Evolutionary conservation across 1,140 invertebrate genomes (phyloP), one percentile per base, ranked within the genome.

Genomic region (Drosophila pandora): DNA sequence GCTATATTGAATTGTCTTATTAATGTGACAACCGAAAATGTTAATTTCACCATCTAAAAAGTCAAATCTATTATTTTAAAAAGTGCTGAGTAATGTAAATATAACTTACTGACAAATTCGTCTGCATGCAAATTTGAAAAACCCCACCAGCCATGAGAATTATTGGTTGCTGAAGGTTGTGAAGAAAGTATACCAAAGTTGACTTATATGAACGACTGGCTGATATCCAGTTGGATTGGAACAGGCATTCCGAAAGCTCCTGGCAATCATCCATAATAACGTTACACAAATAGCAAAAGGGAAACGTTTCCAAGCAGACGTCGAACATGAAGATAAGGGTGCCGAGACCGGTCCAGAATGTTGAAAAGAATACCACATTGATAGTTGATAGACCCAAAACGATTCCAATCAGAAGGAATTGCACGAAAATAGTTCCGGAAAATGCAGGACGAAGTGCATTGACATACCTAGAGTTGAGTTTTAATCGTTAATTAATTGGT

Each of bases 131-230:
- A 12, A 87, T 87, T 0, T 65, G 23, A 1, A 87, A 79, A 3
- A 87, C 43, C 2, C 82, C 82, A 0, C 82, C 81, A 0, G 82
- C 82, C 3, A 49, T 69, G 0, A 85, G 10, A 0, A 50, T 21
- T 17, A 85, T 85, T 4, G 82, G 82, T 9, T 78, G 49, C 49
- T 85, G 82, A 0, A 87, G 32, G 48, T 85, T 85, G 2, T 85
- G 74, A 1, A 85, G 50, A 23, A 85, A 85, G 22, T 71, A 64
- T 0, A 52, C 21, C 2, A 85, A 39, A 2, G 77, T 59, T 3
- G 56, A 52, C 25, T 37, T 75, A 52, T 85, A 85, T 1, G 30
- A 47, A 0, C 52, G 69, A 61, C 48, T 21, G 1, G 77, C 82
- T 5, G 25, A 12, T 2, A 62, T 55, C 82, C 82, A 85, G 48